Evolutionary conservation across 2,113 vertebrate genomes (phyloP).

Genomic region (Epinephelus cyanopodus): DNA sequence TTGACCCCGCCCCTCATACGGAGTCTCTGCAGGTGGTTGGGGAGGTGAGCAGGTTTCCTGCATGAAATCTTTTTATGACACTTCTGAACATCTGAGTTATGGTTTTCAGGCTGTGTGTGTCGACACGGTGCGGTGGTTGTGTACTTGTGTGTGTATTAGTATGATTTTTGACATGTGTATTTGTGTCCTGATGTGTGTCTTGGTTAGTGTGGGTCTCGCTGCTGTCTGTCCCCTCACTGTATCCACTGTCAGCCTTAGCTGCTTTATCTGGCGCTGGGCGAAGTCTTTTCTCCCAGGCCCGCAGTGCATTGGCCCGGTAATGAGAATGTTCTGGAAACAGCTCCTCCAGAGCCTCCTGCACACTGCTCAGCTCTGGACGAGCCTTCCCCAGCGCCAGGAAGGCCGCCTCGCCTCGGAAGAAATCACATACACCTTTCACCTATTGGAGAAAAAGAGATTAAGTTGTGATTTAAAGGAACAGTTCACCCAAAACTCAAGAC

Average conservation of each 20-base stretch:
- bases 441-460: conserved; percentile 20
- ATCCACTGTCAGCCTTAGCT: conserved; percentile 84
- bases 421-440: conserved; percentile 89
- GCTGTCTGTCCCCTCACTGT: conserved; percentile 72
- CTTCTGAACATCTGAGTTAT: conserved; percentile 29
- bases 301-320: conserved; percentile 78
- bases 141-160: conserved; percentile 9
- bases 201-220: conserved; percentile 17
- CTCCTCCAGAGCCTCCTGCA: conserved; percentile 90
- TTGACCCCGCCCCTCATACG: conserved; percentile 52
- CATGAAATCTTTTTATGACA: conserved; percentile 49
- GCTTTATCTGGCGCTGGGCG: conserved; percentile 81
- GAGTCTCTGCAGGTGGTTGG: conserved; percentile 79
- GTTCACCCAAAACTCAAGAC: no score
- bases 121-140: background rate
- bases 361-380: conserved; percentile 86
- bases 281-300: conserved; percentile 86
- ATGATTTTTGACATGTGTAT: conserved; percentile 28
- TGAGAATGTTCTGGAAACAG: conserved; percentile 88
- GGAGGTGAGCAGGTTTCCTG: conserved; percentile 67
- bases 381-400: conserved; percentile 92
- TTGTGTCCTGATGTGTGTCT: conserved; percentile 25
- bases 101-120: conserved; percentile 22
- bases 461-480: background rate
- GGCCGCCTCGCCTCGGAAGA: conserved; percentile 91